Base-by-base conservation (phyloP, 2,797 vertebrate species). In the Pseudomugil gertrudae region DNA sequence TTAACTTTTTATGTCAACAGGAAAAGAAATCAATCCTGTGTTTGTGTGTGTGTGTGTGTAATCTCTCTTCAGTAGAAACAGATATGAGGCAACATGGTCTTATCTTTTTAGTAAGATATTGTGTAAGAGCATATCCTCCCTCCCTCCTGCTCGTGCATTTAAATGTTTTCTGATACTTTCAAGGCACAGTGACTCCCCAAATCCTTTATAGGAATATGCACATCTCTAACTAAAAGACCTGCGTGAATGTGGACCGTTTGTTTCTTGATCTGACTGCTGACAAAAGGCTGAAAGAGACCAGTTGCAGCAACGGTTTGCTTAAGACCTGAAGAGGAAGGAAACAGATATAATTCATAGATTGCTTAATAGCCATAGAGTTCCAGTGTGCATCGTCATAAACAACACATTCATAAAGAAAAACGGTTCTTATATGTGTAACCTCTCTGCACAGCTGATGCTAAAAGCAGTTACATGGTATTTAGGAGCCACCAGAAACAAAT, bases 321-420 rank as follows among this genome's bases (percentile, higher is more conserved):
- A 15, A 0, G 2, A 52, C 15, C 9, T 9, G 24, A 64, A 43
- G 26, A 74, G 69, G 81, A 84, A 81, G 72, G 62, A 85, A 78
- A 59, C 17, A 57, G 0, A 30, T n/a, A 32, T 30, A 11, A 43
- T 10, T 19, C 5, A 5, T 4, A 33, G 11, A 60, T 66, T 62
- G 30, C 48, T 53, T 43, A 72, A 62, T 13, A 4, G 4, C 35
- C 11, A 17, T 5, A 0, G 1, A n/a, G n/a, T 47, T 14, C 57
- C 5, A 8, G 1, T 26, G 7, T 38, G 21, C n/a, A 3, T 56
- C 33, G 26, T 26, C n/a, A n/a, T 52, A 10, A 59, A 54, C 29
- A 47, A 19, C 9, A 32, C 11, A 3, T 23, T 1, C 10, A 54
- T 10, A 13, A 11, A 55, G 11, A 24, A 35, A 56, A 23, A 14